phyloP scores from a whole-genome alignment of 2,113 vertebrate species.

The Bettongia penicillata region DNA sequence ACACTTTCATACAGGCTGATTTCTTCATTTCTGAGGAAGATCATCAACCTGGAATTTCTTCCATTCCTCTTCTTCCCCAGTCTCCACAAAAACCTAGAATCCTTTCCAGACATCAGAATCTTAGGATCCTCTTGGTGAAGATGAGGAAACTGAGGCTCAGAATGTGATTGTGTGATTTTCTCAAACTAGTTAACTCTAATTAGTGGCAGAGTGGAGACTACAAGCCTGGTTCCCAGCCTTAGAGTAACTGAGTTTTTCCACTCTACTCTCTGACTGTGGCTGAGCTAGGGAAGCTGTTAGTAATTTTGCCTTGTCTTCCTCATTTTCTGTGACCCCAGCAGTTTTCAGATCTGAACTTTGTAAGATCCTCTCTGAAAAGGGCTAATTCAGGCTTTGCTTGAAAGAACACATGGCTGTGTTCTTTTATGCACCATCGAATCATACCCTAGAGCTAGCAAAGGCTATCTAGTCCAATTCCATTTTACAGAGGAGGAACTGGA shows the following conservation, averaged over 20 bases:
- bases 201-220: neutral
- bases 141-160: neutral
- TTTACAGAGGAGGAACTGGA: neutral
- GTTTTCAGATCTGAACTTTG: neutral
- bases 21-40: accelerated
- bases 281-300: neutral
- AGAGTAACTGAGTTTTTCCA: neutral
- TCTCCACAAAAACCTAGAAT: neutral
- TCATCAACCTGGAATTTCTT: neutral
- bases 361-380: neutral
- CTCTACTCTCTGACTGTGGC: neutral
- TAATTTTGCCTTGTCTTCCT: neutral
- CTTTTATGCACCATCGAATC: neutral
- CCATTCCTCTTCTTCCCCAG: neutral
- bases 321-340: neutral
- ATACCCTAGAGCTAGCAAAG: neutral
- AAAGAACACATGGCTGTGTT: neutral
- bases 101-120: neutral
- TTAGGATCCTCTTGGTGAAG: neutral
- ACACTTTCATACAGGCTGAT: accelerated
- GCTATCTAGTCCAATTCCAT: neutral
- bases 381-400: neutral
- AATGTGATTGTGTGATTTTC: neutral
- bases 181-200: neutral
- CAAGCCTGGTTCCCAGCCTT: neutral